Evolutionary conservation across 2,888 invertebrate genomes (phyloP), one percentile per base, ranked within the genome.

Genomic region (Hemaris fuciformis): DNA sequence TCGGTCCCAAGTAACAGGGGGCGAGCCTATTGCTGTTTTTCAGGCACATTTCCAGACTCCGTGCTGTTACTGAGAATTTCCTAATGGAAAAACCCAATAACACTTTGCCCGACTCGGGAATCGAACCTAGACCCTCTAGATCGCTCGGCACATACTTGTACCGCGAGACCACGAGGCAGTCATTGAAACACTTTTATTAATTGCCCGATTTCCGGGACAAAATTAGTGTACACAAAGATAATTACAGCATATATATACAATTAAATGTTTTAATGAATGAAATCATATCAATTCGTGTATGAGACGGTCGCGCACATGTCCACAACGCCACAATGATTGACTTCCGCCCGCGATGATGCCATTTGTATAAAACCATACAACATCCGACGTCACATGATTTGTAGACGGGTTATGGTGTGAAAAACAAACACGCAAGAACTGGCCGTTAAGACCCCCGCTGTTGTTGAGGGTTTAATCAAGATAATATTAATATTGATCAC

Each of bases 201-300:
- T 10, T n/a, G 1, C 27, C 18, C 53, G 6, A 18, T 53, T 27
- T 53, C 53, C 53, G 31, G 18, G 18, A 13, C 46, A 22, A 46
- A 38, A 38, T n/a, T 38, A 13, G n/a, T n/a, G 38, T 46, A 20
- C 68, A 73, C 69, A 42, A 66, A 62, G 64, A 65, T 70, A 61
- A 61, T 57, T 46, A 59, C 57, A 22, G 46, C n/a, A n/a, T n/a
- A 60, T 27, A 46, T 10, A 48, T 34, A 48, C 57, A 53, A 63
- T 56, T 60, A 58, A 64, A 73, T 72, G 70, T 63, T 69, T 71
- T 80, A 80, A 85, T 86, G 86, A 85, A 85, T 85, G 84, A 85
- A 88, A 87, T 87, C 87, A 83, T 88, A 80, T 83, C 81, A 84
- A 83, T 83, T 84, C 75, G 74, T 75, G 78, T 76, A 68, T 79